A percentile compares a stretch with the other conserved stretches of the same genome.
Evolutionary conservation across 2,888 invertebrate genomes (phyloP).

Genomic region (Hypsopygia costalis): DNA sequence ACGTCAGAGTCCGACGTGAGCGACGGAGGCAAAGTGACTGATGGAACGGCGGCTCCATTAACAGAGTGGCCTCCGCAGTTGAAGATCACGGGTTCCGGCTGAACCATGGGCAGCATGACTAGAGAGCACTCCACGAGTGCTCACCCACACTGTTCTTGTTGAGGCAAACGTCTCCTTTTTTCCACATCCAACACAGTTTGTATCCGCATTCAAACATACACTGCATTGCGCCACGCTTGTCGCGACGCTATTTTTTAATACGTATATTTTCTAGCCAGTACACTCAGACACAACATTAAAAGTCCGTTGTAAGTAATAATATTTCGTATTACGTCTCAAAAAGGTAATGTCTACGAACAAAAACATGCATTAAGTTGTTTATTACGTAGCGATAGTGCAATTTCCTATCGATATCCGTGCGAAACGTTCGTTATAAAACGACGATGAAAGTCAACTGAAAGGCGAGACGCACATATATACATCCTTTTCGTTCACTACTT

Average conservation of each 20-base stretch:
- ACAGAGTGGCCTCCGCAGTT: slow-evolving; percentile 61
- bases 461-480: slow-evolving; percentile 78
- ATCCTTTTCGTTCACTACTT: slow-evolving; percentile 74
- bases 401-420: slow-evolving; percentile 73
- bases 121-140: slow-evolving; percentile 49
- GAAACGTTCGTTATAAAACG: slow-evolving; percentile 79
- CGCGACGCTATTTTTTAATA: slow-evolving; percentile 61
- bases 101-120: slow-evolving; percentile 75
- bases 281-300: slow-evolving; percentile 28
- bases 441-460: slow-evolving; percentile 81
- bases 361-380: slow-evolving; percentile 55
- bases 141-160: slow-evolving; percentile 47
- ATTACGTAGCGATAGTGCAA: slow-evolving; percentile 76
- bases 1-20: slow-evolving; percentile 71
- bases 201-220: slow-evolving; percentile 73
- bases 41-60: slow-evolving; percentile 57
- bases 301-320: slow-evolving; percentile 12
- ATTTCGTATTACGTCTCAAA: slow-evolving; percentile 28
- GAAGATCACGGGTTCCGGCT: slow-evolving; percentile 65
- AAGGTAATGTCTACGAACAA: slow-evolving; percentile 36
- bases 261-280: slow-evolving; percentile 34
- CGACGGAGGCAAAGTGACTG: slow-evolving; percentile 68
- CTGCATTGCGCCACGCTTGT: slow-evolving; percentile 77
- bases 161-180: slow-evolving; percentile 46
- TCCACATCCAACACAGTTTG: slow-evolving; percentile 60